Percentiles rank a stretch among this genome's conserved stretches.
Evolutionary conservation across 23 tunicate species (phyloP).

Genomic region (Phallusia fumigata): DNA sequence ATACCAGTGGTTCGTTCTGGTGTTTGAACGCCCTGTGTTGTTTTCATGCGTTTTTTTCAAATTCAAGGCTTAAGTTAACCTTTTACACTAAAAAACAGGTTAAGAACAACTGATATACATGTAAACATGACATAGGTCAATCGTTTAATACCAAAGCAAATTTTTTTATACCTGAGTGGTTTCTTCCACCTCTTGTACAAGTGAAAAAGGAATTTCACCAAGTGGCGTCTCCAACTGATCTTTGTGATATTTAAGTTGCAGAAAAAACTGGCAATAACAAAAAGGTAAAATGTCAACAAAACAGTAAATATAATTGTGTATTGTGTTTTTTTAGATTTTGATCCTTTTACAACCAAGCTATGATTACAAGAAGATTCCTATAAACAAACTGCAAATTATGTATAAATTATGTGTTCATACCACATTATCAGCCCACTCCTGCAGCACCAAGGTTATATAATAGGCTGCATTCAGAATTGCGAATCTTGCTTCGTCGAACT

Average conservation of each 20-base stretch:
- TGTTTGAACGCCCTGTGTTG: no score
- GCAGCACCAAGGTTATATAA: constrained; percentile 60
- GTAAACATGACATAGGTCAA: no score
- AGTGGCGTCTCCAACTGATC: constrained; percentile 21
- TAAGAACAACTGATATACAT: no score
- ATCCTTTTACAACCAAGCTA: no score
- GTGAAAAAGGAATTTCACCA: not conserved
- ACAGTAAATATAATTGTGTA: not conserved
- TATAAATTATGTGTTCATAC: no score
- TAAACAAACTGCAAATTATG: no score
- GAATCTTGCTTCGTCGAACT: constrained; percentile 26
- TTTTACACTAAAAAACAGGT: no score
- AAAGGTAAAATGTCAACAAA: constrained; percentile 14
- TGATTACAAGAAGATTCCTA: no score
- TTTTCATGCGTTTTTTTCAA: no score
- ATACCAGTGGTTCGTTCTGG: no score
- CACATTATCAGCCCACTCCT: constrained; percentile 93
- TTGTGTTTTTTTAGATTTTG: not conserved
- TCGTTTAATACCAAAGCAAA: not conserved
- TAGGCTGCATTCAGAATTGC: constrained; percentile 78
- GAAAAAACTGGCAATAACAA: constrained; percentile 62
- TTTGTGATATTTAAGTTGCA: constrained; percentile 68
- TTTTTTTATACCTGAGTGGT: not conserved
- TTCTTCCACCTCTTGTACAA: not conserved
- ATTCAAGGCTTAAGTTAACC: no score